Conservation (phyloP, 2,113 vertebrate species). For the Pantherophis guttatus region DNA sequence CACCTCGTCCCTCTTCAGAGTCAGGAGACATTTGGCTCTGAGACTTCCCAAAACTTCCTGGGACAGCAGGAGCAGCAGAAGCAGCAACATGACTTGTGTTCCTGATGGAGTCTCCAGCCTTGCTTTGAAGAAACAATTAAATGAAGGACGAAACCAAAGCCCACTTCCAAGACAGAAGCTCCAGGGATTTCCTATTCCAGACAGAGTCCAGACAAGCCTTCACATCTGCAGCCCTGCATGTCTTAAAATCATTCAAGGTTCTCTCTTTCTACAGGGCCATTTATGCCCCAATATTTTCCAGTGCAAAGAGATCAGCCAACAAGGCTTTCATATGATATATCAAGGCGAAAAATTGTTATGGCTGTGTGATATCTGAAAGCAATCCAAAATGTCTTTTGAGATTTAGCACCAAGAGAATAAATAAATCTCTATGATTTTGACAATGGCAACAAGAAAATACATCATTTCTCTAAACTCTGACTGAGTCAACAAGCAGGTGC, state of each 20-base stretch:
- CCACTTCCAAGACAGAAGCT: too few species aligned
- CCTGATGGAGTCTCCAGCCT: not conserved
- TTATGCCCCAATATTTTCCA: not conserved
- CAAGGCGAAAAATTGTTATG: not conserved
- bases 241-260: too few species aligned
- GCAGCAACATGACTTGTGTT: not conserved
- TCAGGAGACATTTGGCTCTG: not conserved
- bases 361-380: not conserved
- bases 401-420: too few species aligned
- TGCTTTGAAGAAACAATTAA: not conserved
- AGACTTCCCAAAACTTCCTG: not conserved
- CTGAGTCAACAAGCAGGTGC: too few species aligned
- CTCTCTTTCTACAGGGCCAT: too few species aligned
- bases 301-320: fast-evolving
- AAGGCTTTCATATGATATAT: not conserved
- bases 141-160: too few species aligned
- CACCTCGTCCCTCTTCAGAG: not conserved
- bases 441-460: too few species aligned
- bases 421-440: too few species aligned
- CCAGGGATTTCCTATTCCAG: too few species aligned
- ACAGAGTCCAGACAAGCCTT: too few species aligned
- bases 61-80: not conserved
- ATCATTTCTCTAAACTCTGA: too few species aligned
- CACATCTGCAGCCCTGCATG: too few species aligned
- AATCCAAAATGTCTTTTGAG: not conserved